Conservation (phyloP, 37 sponge, comb jelly and placozoan species). For the Spongilla lacustris region DNA sequence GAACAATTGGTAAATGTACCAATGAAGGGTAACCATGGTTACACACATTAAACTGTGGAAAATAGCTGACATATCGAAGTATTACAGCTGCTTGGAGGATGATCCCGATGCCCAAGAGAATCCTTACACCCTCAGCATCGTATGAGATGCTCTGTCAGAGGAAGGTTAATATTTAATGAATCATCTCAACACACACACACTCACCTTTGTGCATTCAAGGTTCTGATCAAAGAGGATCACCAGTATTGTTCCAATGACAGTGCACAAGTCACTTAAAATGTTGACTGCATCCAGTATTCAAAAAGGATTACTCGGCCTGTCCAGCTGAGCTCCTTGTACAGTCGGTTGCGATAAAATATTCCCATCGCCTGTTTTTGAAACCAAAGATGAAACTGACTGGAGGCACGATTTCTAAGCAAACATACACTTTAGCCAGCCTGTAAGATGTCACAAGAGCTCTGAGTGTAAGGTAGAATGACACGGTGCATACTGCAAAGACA, state of each 20-base stretch:
- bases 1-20: too few species aligned
- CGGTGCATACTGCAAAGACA: slow-evolving; percentile 8
- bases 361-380: slow-evolving; percentile 54
- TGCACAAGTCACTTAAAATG: slow-evolving; percentile 42
- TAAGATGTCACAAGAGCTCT: slow-evolving; percentile 11
- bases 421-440: slow-evolving; percentile 32
- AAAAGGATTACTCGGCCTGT: slow-evolving; percentile 52
- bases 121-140: slow-evolving; percentile 11
- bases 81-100: slow-evolving; percentile 44
- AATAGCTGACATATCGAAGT: slow-evolving; percentile 54
- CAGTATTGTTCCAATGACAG: slow-evolving; percentile 24
- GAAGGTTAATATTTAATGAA: not conserved
- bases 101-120: slow-evolving; percentile 49
- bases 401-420: not conserved
- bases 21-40: not conserved
- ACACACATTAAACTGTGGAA: slow-evolving; percentile 56
- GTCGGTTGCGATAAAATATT: slow-evolving; percentile 31
- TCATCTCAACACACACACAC: not conserved
- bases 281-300: slow-evolving; percentile 32
- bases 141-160: not conserved
- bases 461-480: slow-evolving; percentile 38
- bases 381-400: too few species aligned
- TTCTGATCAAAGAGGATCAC: slow-evolving; percentile 32
- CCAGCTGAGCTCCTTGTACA: slow-evolving; percentile 46
- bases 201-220: not conserved